These are phyloP conservation scores for Carpatolechia fugitivella DNA, from an alignment of 2,888 invertebrate genomes.

Conservation along the genomic window DNA sequence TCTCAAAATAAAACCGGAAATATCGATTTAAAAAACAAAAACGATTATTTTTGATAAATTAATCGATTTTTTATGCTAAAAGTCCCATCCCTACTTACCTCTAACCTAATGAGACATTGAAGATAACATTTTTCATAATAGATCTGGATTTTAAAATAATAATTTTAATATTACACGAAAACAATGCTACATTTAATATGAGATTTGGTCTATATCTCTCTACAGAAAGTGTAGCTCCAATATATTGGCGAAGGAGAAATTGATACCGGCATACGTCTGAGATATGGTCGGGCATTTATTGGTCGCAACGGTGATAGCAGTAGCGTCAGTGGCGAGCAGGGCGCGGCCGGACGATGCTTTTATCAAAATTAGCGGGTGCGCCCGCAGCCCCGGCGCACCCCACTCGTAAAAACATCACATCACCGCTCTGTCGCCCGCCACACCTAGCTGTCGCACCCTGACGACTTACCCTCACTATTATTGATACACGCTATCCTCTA, in stretches of 20 bases:
- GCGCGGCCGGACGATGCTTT: conserved; percentile 75
- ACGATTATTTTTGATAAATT: too few relatives aligned
- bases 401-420: conserved; percentile 72
- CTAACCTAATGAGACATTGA: too few relatives aligned
- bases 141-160: too few relatives aligned
- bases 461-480: conserved; percentile 44
- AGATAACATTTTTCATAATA: too few relatives aligned
- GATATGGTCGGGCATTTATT: conserved; percentile 46
- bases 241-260: conserved; percentile 13
- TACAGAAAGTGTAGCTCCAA: neutral
- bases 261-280: conserved; percentile 20
- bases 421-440: conserved; percentile 63
- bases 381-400: conserved; percentile 62
- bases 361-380: conserved; percentile 77
- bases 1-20: too few relatives aligned
- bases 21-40: too few relatives aligned
- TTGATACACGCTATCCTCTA: conserved; percentile 9
- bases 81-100: too few relatives aligned
- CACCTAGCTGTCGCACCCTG: conserved; percentile 67
- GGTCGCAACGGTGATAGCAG: conserved; percentile 47
- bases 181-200: too few relatives aligned
- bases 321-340: conserved; percentile 29
- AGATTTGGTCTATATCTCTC: too few relatives aligned
- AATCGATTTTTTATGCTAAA: too few relatives aligned
- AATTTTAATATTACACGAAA: too few relatives aligned